Evolutionary conservation across 2,113 vertebrate species (phyloP).

Genomic region (Apeltes quadracus): DNA sequence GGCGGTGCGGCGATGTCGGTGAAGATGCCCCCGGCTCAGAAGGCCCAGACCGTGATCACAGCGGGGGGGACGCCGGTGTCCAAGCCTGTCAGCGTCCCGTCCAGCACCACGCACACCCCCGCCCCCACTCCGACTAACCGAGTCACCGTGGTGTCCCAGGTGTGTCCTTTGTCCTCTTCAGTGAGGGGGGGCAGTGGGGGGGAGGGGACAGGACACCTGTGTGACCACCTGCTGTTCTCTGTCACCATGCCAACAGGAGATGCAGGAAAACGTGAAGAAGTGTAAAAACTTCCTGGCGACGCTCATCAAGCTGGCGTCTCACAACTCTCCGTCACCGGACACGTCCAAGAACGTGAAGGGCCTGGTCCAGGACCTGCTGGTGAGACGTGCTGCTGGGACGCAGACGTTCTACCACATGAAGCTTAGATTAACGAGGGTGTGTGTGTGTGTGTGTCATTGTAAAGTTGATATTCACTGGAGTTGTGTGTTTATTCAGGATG

Average conservation of each 20-base stretch:
- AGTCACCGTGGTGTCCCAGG: slow-evolving; percentile 82
- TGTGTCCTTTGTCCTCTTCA: slow-evolving; percentile 8
- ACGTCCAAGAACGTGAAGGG: slow-evolving; percentile 88
- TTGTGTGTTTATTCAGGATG: slow-evolving; percentile 77
- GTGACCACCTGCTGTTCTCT: background rate
- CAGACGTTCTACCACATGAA: too few species aligned
- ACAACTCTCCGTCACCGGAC: slow-evolving; percentile 88
- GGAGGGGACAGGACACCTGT: background rate
- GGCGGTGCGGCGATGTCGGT: slow-evolving; percentile 66
- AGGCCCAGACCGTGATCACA: slow-evolving; percentile 69
- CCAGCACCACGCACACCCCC: slow-evolving; percentile 30
- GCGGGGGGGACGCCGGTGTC: slow-evolving; percentile 42
- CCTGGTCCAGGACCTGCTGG: slow-evolving; percentile 89
- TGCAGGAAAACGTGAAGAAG: slow-evolving; percentile 92
- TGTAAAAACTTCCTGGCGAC: slow-evolving; percentile 91
- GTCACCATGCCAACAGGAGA: slow-evolving; percentile 79
- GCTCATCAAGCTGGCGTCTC: slow-evolving; percentile 89
- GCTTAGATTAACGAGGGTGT: too few species aligned
- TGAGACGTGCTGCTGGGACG: too few species aligned
- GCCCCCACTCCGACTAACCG: slow-evolving; percentile 50
- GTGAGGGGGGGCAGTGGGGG: too few species aligned
- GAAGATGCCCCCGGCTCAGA: slow-evolving; percentile 74
- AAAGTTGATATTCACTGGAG: background rate
- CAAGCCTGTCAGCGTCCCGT: slow-evolving; percentile 40
- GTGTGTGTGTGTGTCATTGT: background rate